Evolutionary conservation across 1,140 invertebrate species (phyloP), one percentile per base, ranked within the genome.

Genomic region (Hesperophylax magnus): DNA sequence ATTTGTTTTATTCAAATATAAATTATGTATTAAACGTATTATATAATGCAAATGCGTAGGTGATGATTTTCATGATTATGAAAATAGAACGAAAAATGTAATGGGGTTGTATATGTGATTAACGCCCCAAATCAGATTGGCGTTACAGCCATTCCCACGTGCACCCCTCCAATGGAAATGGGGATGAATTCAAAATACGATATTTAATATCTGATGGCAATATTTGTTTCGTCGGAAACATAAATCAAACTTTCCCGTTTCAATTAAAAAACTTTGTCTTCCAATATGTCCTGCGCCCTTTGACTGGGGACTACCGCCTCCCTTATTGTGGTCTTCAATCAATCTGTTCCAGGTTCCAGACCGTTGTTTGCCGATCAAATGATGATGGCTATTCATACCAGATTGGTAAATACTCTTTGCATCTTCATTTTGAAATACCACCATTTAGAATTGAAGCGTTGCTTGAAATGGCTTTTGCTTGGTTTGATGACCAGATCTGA

Each of bases 181-280:
- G 69, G 79, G 71, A 81, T 77, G 81, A 81, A 81, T 84, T 76
- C 79, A 79, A 81, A 84, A 81, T 80, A 63, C 82, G 61, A 84
- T 84, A 84, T 84, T 81, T 81, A 80, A 84, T 84, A 84, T 84
- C 82, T 81, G 82, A 71, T 79, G 75, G 80, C 82, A 81, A 81
- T 84, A 84, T 84, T 81, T 84, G 82, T 84, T 79, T 74, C 82
- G 67, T 27, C 77, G 75, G 65, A 80, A 80, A 79, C 81, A 81
- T 80, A 82, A 84, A 84, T 84, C 81, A 84, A 84, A 84, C 82
- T 84, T 84, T 60, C 80, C 80, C 27, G 82, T 84, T 81, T 81
- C 80, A 84, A 84, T 84, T 84, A 84, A 81, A 84, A 84, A 84
- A 84, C 71, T 84, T 84, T 80, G 80, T 81, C 82, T 79, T 77